Evolutionary conservation across 2,113 vertebrate genomes (phyloP), one percentile per base, ranked within the genome.

Genomic region (Hiodon tergisus): DNA sequence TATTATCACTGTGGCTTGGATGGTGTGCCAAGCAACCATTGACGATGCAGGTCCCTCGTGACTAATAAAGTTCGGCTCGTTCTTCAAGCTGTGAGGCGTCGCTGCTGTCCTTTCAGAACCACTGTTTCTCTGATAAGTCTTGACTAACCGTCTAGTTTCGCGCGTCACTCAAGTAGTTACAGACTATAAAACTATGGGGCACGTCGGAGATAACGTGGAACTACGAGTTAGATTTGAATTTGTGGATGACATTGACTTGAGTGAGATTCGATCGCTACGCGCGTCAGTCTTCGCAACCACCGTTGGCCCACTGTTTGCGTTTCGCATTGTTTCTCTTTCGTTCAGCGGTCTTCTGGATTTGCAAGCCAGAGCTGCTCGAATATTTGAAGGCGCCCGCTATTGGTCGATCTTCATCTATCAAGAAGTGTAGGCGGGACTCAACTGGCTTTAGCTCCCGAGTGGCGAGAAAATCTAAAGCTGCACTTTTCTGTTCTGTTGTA

Each of bases 351-450:
- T 69, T 54, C 52, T 6, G 52, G 62, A 48, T 68, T 74, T 68
- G 59, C 54, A 66, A 73, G 63, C 60, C 76, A 72, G 73, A 63
- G 55, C 66, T 71, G 59, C 54, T n/a, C 11, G 72, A 76, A 75
- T 58, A 75, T 50, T 60, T 75, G 48, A 16, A 17, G 46, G 54
- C 72, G 70, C 59, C 47, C 61, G 74, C 75, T 71, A 84, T 84
- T 84, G 78, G 83, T 70, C 67, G 71, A 55, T 59, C 58, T n/a
- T 71, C 58, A 16, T 77, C 80, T 77, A 75, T 82, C 82, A 82
- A 67, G 13, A 10, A 17, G 57, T 14, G 80, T 68, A 71, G 84
- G 84, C 81, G 84, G 79, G 84, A 79, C 78, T 82, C 73, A 14
- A 55, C 62, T 57, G 8, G 76, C 77, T 71, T 78, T 47, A 52